A percentile compares a stretch with the other conserved stretches of the same genome.
These are phyloP conservation scores for Pseudomyrmex dendroicus DNA, from an alignment of 1,140 invertebrate species.

Conservation along the genomic window DNA sequence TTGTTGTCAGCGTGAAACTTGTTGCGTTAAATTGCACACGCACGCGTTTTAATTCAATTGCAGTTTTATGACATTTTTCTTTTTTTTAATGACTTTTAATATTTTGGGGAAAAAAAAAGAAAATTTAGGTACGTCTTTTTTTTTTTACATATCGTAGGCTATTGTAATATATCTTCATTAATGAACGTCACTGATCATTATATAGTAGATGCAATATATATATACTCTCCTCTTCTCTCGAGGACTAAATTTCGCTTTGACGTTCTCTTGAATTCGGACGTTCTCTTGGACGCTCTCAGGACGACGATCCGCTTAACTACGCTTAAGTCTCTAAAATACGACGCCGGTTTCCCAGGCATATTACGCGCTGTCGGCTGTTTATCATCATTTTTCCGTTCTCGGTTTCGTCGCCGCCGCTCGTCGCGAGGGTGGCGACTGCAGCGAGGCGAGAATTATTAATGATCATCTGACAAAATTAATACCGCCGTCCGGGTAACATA, in stretches of 20 bases:
- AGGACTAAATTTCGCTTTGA: background rate
- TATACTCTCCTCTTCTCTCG: too few species aligned
- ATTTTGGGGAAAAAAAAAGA: background rate
- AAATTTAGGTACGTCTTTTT: too few species aligned
- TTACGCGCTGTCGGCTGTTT: slow-evolving; percentile 37
- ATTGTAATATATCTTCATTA: background rate
- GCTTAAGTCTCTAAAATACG: slow-evolving; percentile 46
- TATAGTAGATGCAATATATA: too few species aligned
- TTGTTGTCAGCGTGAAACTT: slow-evolving; percentile 20
- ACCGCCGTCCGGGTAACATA: slow-evolving; percentile 61
- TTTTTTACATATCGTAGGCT: too few species aligned
- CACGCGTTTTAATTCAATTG: too few species aligned
- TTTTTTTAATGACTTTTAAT: too few species aligned
- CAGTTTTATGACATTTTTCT: too few species aligned
- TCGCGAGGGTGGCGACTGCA: background rate
- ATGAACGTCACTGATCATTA: background rate
- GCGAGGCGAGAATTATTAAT: slow-evolving; percentile 70
- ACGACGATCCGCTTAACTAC: background rate
- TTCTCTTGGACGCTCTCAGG: background rate
- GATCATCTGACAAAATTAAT: slow-evolving; percentile 78
- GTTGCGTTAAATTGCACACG: slow-evolving; percentile 20
- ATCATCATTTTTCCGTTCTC: slow-evolving; percentile 53
- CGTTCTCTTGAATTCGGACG: background rate
- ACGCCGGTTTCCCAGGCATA: slow-evolving; percentile 39
- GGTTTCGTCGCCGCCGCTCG: slow-evolving; percentile 3